Evolutionary conservation across 2,113 vertebrate species (phyloP).

Genomic region (Cairina moschata): DNA sequence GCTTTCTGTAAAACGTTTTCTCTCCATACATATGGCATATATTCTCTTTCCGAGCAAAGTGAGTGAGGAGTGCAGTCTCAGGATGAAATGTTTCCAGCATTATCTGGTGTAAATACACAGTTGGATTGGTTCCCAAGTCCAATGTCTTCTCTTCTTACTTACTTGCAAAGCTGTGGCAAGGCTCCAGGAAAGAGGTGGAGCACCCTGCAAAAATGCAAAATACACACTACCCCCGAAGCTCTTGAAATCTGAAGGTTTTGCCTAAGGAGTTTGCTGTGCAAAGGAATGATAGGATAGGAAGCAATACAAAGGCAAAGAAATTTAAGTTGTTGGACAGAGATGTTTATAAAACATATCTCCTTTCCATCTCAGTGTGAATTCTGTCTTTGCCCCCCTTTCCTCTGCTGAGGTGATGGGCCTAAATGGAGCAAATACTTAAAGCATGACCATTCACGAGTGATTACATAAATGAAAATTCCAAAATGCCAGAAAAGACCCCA

Average conservation of each 20-base stretch:
- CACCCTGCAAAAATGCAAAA: not conserved
- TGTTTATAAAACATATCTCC: not conserved
- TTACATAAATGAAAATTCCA: not conserved
- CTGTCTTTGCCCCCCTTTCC: not conserved
- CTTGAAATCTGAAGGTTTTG: not conserved
- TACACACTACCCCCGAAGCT: not conserved
- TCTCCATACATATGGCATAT: not conserved
- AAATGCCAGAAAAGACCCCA: not conserved
- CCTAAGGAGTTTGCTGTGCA: not conserved
- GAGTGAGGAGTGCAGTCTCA: not conserved
- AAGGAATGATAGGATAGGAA: not conserved
- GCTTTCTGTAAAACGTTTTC: not conserved
- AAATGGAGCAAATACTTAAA: not conserved
- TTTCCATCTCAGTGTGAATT: not conserved
- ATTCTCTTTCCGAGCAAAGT: not conserved
- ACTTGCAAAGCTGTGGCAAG: not conserved
- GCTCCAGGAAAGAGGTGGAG: not conserved
- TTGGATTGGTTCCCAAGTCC: slow-evolving; percentile 15
- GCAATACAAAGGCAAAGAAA: not conserved
- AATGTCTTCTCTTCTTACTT: not conserved
- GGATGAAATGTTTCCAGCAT: not conserved
- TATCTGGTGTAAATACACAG: not conserved
- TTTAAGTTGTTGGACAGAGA: not conserved
- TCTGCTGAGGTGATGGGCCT: not conserved
- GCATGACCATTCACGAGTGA: not conserved